Evolutionary conservation across 2,797 vertebrate genomes (phyloP), one percentile per base, ranked within the genome.

Genomic region (Helicolenus hilgendorfi): DNA sequence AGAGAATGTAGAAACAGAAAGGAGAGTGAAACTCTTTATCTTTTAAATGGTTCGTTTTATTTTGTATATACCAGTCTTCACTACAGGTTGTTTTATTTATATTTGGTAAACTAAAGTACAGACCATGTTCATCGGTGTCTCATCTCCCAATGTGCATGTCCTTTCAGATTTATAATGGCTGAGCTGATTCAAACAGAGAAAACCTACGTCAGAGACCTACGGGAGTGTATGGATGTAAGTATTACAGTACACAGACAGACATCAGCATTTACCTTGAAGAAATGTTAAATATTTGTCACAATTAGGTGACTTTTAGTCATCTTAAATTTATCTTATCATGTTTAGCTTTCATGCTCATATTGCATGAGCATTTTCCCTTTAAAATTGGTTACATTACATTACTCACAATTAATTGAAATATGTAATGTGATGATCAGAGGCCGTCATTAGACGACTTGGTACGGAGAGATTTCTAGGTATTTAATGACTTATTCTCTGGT

Each of bases 111-210:
- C 14, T 9, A 5, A 15, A 76, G 33, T 7, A 3, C 24, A 76
- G 27, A 18, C 13, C 4, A 4, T 45, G 33, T 74, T 73, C 22
- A 76, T 29, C 10, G 11, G 5, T 69, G 9, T 64, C 5, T 83
- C 4, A 11, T 36, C 29, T 58, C 53, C 31, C 10, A 13, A 27
- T 87, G 31, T 45, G 20, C 18, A 7, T 79, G 11, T 59, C 24
- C 0, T 88, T 92, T 73, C 85, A 99, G 99, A 97, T 99, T 99
- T 95, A 99, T 99, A 91, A 99, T 99, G 99, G 99, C 99, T 71
- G 99, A 99, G 92, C 97, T 99, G 80, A 99, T 99, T 96, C 99
- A 99, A 83, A 99, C 99, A 18, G 99, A 99, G 94, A 99, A 99
- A 94, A 95, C 99, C 81, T 99, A 99, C 0, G 99, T 99, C 69